A percentile compares a stretch with the other conserved stretches of the same genome.
Conservation (phyloP, 2,113 vertebrate genomes). For the Pteropus alecto region DNA sequence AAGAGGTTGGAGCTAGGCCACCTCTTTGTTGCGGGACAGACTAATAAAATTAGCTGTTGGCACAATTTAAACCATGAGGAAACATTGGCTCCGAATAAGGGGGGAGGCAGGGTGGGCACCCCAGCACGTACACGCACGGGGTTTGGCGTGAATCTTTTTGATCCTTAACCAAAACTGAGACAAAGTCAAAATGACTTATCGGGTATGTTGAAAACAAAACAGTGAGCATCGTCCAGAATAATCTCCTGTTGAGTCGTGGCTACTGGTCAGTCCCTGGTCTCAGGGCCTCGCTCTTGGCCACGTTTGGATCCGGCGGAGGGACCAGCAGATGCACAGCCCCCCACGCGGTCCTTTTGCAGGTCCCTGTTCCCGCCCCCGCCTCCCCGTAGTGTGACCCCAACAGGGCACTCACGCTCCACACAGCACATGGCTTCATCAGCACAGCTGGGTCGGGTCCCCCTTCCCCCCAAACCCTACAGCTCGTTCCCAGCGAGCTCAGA, state of each 20-base stretch:
- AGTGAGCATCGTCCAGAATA: fast-evolving
- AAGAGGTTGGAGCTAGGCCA: fast-evolving
- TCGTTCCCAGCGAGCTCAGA: neutral
- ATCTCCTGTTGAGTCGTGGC: fast-evolving
- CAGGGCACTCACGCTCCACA: too few relatives aligned
- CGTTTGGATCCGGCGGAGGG: fast-evolving
- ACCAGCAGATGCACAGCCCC: fast-evolving
- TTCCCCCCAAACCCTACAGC: neutral
- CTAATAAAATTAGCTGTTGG: fast-evolving
- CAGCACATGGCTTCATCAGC: fast-evolving
- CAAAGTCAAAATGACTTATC: too few relatives aligned
- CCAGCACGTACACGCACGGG: fast-evolving
- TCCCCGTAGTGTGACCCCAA: neutral
- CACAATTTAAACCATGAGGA: fast-evolving
- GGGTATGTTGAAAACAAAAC: neutral
- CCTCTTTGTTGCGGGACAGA: fast-evolving
- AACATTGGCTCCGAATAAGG: fast-evolving
- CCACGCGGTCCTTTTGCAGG: fast-evolving
- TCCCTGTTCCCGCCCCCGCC: neutral
- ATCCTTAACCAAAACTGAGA: neutral
- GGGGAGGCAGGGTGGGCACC: fast-evolving
- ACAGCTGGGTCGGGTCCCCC: fast-evolving
- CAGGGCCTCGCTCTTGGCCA: neutral
- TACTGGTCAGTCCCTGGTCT: fast-evolving
- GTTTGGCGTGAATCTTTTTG: neutral